phyloP scores from a whole-genome alignment of 2,888 invertebrate species.

The Eupithecia dodoneata region DNA sequence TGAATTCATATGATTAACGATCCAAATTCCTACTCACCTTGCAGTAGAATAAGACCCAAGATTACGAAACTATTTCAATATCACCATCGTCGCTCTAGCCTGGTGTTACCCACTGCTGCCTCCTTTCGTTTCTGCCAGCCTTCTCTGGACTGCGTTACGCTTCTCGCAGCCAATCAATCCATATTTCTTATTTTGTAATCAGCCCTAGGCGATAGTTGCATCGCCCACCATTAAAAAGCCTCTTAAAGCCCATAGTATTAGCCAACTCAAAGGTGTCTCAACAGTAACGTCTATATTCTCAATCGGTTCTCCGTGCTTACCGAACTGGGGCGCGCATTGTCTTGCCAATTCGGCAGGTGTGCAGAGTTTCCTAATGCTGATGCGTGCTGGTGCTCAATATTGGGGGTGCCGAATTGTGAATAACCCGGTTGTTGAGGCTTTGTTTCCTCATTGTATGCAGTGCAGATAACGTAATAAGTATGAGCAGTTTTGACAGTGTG shows the following conservation, averaged over 20 bases:
- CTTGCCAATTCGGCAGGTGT: conserved; percentile 37
- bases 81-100: neutral
- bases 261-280: conserved; percentile 27
- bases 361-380: conserved; percentile 32
- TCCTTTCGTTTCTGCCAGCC: neutral
- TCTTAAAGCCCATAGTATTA: neutral
- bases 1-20: neutral
- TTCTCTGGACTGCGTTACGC: neutral
- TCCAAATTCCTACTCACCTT: neutral
- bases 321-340: conserved; percentile 33
- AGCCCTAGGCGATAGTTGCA: neutral
- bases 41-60: neutral
- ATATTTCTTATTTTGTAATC: neutral
- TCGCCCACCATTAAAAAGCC: neutral
- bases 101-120: neutral
- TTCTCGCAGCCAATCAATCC: neutral
- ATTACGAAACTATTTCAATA: neutral
- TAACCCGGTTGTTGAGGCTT: conserved; percentile 26
- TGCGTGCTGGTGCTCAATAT: conserved; percentile 12
- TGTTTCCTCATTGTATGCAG: conserved; percentile 4
- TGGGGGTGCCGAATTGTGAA: conserved; percentile 24
- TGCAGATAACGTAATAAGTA: neutral
- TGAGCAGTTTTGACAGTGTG: neutral
- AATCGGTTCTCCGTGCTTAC: conserved; percentile 31
- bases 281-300: conserved; percentile 15